Conservation (phyloP, 2,888 invertebrate species). For the Rotaria magnacalcarata region DNA sequence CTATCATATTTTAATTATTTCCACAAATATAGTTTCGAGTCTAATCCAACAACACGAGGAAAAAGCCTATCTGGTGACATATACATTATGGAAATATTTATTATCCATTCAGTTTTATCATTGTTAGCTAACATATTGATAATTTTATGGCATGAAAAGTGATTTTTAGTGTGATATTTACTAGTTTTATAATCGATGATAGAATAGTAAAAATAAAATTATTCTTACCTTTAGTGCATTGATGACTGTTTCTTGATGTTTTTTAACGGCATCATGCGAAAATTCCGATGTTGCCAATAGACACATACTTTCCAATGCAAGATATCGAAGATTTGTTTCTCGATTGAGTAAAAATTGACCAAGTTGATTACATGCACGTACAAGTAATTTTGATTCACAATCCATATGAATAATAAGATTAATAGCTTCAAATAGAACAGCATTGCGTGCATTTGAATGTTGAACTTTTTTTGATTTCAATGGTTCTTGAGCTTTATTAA, state of each 20-base stretch:
- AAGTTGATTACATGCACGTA: constrained; percentile 94
- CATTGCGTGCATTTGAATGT: constrained; percentile 99
- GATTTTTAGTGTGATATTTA: no score
- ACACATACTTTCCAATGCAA: constrained; percentile 98
- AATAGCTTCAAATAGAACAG: constrained; percentile 97
- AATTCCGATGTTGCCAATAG: constrained; percentile 96
- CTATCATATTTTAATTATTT: not conserved
- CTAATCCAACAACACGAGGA: no score
- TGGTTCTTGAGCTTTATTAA: constrained; percentile 81
- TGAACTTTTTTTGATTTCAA: constrained; percentile 96
- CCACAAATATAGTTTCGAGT: no score
- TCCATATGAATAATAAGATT: constrained; percentile 99
- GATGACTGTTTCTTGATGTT: constrained; percentile 98
- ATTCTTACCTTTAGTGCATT: constrained; percentile 74
- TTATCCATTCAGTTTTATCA: no score
- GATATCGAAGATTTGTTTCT: constrained; percentile 83
- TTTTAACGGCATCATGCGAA: constrained; percentile 98
- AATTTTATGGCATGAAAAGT: no score
- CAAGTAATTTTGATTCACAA: constrained; percentile 88
- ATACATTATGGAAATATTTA: no score
- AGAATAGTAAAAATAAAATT: not conserved
- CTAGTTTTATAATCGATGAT: no score
- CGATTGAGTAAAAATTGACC: constrained; percentile 87
- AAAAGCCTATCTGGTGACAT: no score
- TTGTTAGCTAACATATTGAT: no score